phyloP scores from a whole-genome alignment of 2,797 vertebrate species.

The Neoniphon sammara region DNA sequence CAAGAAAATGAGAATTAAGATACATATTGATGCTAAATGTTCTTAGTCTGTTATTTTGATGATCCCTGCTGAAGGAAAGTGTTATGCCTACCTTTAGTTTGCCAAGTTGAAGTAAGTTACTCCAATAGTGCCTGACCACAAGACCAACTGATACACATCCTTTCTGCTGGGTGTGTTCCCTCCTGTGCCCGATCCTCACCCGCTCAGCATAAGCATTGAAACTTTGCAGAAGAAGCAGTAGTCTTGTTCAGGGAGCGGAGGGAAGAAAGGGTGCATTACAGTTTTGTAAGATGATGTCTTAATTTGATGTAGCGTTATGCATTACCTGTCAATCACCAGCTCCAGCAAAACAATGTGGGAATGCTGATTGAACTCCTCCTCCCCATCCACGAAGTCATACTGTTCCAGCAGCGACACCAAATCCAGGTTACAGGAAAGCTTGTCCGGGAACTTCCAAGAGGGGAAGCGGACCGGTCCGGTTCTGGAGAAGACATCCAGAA shows the following conservation, averaged over 20 bases:
- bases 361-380: constrained; percentile 89
- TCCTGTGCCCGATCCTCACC: constrained; percentile 60
- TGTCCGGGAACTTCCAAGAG: constrained; percentile 96
- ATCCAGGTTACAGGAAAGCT: constrained; percentile 89
- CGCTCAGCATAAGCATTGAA: constrained; percentile 83
- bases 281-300: background rate
- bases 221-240: constrained; percentile 93
- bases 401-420: constrained; percentile 86
- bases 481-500: constrained; percentile 88
- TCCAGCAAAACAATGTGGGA: constrained; percentile 90
- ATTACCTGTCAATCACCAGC: constrained; percentile 91
- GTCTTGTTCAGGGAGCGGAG: constrained; percentile 73
- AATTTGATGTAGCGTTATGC: background rate
- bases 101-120: constrained; percentile 82
- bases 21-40: background rate
- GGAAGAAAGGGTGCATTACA: background rate
- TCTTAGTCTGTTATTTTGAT: background rate
- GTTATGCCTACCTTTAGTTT: constrained; percentile 51
- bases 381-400: constrained; percentile 87
- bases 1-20: background rate
- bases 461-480: constrained; percentile 85
- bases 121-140: constrained; percentile 88
- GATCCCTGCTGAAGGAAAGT: background rate
- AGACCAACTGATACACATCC: constrained; percentile 89
- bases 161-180: constrained; percentile 27